Base-by-base conservation (phyloP, 1,140 invertebrate genomes). In the Diabrotica undecimpunctata region DNA sequence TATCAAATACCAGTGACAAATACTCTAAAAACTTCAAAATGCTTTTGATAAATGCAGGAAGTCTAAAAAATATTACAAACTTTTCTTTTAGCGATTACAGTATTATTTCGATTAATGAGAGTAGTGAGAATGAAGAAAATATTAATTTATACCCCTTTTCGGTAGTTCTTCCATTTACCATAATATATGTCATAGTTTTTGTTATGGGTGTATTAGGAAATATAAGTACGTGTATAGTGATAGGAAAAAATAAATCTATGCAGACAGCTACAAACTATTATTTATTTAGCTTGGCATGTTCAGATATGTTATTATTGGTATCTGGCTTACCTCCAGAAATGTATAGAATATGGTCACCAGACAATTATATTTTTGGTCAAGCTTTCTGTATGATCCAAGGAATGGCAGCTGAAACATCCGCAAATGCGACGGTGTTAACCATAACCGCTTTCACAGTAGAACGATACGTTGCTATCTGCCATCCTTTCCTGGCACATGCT, bases 241-340 rank as follows among this genome's bases (percentile, higher is more conserved):
- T 96, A 14, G 83, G 87, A 0, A 80, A 86, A 9, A 94, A 94
- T 74, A 87, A 87, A 54, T 89, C 86, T n/a, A 90, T 95, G 88
- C 90, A 91, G 75, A 91, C 89, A 0, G 88, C 90, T 2, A 91
- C 90, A 5, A 95, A 95, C 78, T 94, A 89, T 73, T 94, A 94
- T 72, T 80, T 95, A 5, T 94, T 96, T 78, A 93, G 89, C 76
- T 80, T 97, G 71, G 93, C 94, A 6, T 83, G 96, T 13, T 93
- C 93, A 6, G 95, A 97, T 78, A 80, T 97, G 56, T 81, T 95
- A n/a, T 80, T 95, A 0, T 81, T 97, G 11, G 77, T 89, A 39
- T 87, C 84, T 66, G 89, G 88, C 46, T 75, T 94, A 53, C 92
- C 92, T 0, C 86, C 90, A 53, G 93, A 95, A 73, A 82, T 93